Conservation (phyloP, 2,888 invertebrate genomes). For the Onthophagus sagittarius region DNA sequence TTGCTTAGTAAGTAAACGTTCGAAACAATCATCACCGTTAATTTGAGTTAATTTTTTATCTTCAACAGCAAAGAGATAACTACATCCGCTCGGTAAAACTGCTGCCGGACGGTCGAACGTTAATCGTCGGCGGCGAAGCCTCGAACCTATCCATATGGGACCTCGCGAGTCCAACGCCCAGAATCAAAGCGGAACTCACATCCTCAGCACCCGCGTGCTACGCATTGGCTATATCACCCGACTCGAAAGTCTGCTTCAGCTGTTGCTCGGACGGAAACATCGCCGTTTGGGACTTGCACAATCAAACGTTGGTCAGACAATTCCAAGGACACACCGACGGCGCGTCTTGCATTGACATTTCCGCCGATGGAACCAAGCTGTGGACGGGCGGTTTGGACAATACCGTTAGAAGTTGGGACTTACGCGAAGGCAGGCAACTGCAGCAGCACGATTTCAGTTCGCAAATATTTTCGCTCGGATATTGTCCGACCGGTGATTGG, state of each 20-base stretch:
- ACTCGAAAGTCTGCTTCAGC: conserved; percentile 96
- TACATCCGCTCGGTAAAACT: conserved; percentile 95
- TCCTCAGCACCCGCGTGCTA: conserved; percentile 96
- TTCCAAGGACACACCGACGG: conserved; percentile 97
- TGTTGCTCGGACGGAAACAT: conserved; percentile 99
- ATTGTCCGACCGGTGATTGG: conserved; percentile 96
- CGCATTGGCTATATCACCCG: conserved; percentile 94
- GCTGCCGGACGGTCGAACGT: conserved; percentile 86
- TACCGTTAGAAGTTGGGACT: conserved; percentile 95
- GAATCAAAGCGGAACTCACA: conserved; percentile 86
- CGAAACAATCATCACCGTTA: background rate
- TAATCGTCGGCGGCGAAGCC: conserved; percentile 96
- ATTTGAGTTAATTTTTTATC: conserved; percentile 26
- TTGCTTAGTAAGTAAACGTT: conserved; percentile 60
- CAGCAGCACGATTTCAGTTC: conserved; percentile 95
- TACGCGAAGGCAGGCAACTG: conserved; percentile 86
- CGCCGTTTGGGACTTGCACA: conserved; percentile 92
- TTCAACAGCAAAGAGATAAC: conserved; percentile 81
- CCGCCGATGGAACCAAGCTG: conserved; percentile 83
- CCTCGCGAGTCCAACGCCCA: conserved; percentile 83
- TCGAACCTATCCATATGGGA: conserved; percentile 96
- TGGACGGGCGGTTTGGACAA: conserved; percentile 96
- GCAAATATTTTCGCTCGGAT: conserved; percentile 80
- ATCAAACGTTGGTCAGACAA: conserved; percentile 84
- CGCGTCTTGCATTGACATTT: conserved; percentile 96